Base-by-base conservation (phyloP, 1,140 invertebrate genomes). In the Drosophila teissieri region DNA sequence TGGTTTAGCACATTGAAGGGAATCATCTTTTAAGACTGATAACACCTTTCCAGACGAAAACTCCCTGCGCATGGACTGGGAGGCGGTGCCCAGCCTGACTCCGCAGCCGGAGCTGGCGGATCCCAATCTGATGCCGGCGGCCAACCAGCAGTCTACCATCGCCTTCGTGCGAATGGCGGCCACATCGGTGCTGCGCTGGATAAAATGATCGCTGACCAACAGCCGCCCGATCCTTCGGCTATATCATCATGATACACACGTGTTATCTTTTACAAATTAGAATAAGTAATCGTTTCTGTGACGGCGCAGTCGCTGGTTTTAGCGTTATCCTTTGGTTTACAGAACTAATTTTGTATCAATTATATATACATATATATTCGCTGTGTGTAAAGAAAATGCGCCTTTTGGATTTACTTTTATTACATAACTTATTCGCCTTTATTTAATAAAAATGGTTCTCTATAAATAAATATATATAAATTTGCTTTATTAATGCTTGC, bases 121-220 rank as follows among this genome's bases (percentile, higher is more conserved):
- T 40, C 78, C 91, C 34, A 78, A 88, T 72, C 45, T 84, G 19
- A 88, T 91, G 36, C 93, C 93, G 54, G 79, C 92, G 15, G 93
- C 85, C 62, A 93, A 93, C 61, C 95, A 95, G 78, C 93, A 94
- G 57, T 94, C 94, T 2, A 94, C 92, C 51, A 93, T 95, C 73
- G 94, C 95, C 42, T 94, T 95, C 92, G 94, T 95, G 94, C 94
- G 34, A 94, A 95, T 68, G 94, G 94, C 82, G 93, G 95, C 77
- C 73, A 94, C 94, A 24, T 95, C 95, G 10, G 93, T 95, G 58
- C 95, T 95, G 93, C 93, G 94, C 49, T 91, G 90, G 91, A 91
- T 91, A 36, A 91, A 91, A 73, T 92, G 49, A 88, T 62, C 22
- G 4, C 42, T 11, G 7, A 8, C 42, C 42, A 44, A 44, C 42